A percentile compares a stretch with the other conserved stretches of the same genome.
Evolutionary conservation across 2,888 invertebrate species (phyloP).

Genomic region (Atethmia centrago): DNA sequence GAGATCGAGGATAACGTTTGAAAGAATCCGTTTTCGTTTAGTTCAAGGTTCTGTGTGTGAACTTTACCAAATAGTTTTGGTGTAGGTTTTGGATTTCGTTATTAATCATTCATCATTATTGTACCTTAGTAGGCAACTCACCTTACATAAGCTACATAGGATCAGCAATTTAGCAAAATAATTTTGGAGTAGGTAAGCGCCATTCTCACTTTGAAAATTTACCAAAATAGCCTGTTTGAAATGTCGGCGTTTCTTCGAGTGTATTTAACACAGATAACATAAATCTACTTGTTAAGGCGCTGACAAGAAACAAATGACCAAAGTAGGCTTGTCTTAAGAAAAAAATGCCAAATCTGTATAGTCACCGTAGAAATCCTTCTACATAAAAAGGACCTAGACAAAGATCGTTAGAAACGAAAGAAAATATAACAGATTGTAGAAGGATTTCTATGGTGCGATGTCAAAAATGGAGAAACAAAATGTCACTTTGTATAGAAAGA

Average conservation of each 20-base stretch:
- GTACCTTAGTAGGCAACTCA: background rate
- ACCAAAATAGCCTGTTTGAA: conserved; percentile 11
- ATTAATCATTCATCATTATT: background rate
- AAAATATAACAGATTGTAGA: no score
- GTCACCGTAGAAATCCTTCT: no score
- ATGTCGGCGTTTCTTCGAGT: background rate
- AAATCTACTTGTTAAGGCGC: no score
- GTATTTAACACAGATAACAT: conserved; percentile 11
- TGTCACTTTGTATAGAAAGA: no score
- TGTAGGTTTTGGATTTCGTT: background rate
- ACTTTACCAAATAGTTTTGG: background rate
- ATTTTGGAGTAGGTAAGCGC: background rate
- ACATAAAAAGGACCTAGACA: no score
- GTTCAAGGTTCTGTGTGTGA: conserved; percentile 42
- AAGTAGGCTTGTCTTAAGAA: no score
- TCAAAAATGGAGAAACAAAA: no score
- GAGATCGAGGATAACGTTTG: conserved; percentile 59
- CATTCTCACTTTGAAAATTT: background rate
- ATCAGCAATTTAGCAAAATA: background rate
- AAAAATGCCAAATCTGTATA: no score
- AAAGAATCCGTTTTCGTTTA: conserved; percentile 33
- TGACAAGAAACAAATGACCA: no score
- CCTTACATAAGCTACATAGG: background rate
- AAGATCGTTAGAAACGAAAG: no score
- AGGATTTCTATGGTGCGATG: no score